Evolutionary conservation across 2,797 vertebrate genomes (phyloP), one percentile per base, ranked within the genome.

Genomic region (Notamacropus eugenii): DNA sequence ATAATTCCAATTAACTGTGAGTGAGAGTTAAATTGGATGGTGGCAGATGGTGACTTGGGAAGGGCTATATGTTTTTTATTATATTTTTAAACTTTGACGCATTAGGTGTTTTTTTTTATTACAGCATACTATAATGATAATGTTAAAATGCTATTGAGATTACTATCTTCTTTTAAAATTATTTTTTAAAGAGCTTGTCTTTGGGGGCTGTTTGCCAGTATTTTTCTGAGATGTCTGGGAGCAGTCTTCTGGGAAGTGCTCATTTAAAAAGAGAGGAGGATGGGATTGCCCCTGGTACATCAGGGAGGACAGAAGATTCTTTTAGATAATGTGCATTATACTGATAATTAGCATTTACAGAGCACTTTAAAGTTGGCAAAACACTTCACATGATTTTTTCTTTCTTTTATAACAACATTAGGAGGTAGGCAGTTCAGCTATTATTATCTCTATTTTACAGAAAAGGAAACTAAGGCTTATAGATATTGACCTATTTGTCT

Each of bases 1-100:
- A 97, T 92, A 96, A 93, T 96, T 96, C 90, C 96, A 96, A 93
- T 96, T 93, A 97, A 92, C 82, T 82, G 54, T 55, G 96, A 97
- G 94, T 54, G 96, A 96, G 90, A 97, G 82, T 95, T 97, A 95
- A 92, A 92, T 90, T 95, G 91, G 54, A 90, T 94, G 95, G 93
- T 74, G 87, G 92, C 95, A 96, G 96, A 95, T 95, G 95, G 96
- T 92, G 74, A 94, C 92, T 97, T 96, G 27, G 28, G 95, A 93
- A 95, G 13, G 87, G 93, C 0, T 34, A 54, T 93, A 58, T 93
- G 67, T 96, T 97, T 97, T 74, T 98, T 93, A 82, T 59, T 95
- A 55, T n/a, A 93, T 93, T 92, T 93, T 97, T 95, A 57, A 92
- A 50, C 90, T 94, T 92, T 55, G 91, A 9, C 62, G 50, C 90